phyloP scores from a whole-genome alignment of 2,797 vertebrate species.

The Aphelocoma californica region DNA sequence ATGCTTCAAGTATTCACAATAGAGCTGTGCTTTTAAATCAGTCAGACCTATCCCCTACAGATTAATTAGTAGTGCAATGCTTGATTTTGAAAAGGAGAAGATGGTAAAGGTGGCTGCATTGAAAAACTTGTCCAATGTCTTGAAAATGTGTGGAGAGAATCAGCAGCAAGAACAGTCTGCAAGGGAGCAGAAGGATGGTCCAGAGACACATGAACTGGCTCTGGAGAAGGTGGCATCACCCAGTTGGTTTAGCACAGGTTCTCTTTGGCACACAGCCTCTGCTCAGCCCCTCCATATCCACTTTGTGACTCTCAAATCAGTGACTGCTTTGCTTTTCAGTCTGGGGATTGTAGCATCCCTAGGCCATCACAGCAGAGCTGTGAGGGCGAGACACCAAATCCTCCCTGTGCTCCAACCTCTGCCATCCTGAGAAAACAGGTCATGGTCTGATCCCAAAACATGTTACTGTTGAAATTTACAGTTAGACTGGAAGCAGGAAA shows the following conservation, averaged over 20 bases:
- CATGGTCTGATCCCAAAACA: not conserved
- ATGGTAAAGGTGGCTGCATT: constrained; percentile 10
- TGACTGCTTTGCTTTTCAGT: not conserved
- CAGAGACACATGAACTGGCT: fast-evolving
- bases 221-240: not conserved
- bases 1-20: constrained; percentile 6
- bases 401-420: not conserved
- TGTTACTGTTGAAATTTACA: not conserved
- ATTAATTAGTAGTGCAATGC: constrained; percentile 58
- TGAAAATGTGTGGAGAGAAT: not conserved
- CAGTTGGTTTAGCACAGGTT: not conserved
- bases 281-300: not conserved
- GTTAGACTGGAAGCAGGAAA: not conserved
- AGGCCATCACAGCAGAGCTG: not conserved
- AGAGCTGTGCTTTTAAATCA: constrained; percentile 45
- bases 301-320: not conserved
- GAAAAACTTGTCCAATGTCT: constrained; percentile 24
- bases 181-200: not conserved
- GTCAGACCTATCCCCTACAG: constrained; percentile 50
- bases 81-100: constrained; percentile 41
- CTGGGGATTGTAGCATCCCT: not conserved
- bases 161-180: not conserved
- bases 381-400: not conserved
- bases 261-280: not conserved
- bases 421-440: not conserved